Evolutionary conservation across 2,113 vertebrate species (phyloP).

Genomic region (Cyanocitta stelleri): DNA sequence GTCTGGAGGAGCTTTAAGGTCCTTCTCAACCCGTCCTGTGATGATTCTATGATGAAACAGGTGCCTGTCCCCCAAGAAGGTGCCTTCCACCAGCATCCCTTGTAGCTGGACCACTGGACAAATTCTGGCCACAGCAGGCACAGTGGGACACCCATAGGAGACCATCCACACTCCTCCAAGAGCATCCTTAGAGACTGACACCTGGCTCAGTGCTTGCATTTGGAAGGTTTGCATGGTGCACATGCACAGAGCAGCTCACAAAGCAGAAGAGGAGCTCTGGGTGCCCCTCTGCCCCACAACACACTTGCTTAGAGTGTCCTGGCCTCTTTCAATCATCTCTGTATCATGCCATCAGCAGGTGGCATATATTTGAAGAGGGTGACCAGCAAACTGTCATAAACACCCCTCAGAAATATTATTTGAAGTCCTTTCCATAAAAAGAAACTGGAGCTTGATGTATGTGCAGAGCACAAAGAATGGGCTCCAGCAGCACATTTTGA

Average conservation of each 20-base stretch:
- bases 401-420: neutral
- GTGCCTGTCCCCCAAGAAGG: neutral
- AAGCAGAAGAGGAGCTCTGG: neutral
- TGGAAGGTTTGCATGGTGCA: neutral
- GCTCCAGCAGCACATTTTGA: neutral
- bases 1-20: rapidly evolving
- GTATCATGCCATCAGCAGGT: neutral
- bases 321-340: neutral
- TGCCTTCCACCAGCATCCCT: neutral
- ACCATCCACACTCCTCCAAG: neutral
- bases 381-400: neutral
- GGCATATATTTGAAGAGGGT: neutral
- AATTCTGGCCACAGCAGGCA: neutral
- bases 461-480: neutral
- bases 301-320: neutral
- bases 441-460: neutral
- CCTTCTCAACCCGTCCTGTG: neutral
- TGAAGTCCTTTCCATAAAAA: neutral
- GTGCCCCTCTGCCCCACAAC: neutral
- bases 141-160: rapidly evolving
- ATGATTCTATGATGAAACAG: neutral
- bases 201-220: too few relatives aligned
- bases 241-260: neutral
- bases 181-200: neutral
- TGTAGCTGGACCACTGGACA: neutral